phyloP scores from a whole-genome alignment of 2,797 vertebrate genomes.

The Amblyraja radiata region DNA sequence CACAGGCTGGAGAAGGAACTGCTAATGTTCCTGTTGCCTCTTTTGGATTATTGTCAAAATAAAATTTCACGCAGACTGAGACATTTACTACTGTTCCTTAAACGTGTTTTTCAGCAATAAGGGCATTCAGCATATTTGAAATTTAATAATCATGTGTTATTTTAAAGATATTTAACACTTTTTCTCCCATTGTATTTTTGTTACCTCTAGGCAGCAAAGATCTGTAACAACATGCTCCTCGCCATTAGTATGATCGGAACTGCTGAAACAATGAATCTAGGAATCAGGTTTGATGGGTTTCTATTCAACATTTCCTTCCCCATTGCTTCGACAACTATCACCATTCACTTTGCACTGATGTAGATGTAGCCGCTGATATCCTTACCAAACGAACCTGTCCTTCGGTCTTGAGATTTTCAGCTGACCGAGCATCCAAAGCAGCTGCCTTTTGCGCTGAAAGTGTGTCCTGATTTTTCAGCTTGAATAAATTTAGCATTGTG shows the following conservation, averaged over 20 bases:
- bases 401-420: background rate
- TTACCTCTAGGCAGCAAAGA: constrained; percentile 84
- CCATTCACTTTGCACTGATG: background rate
- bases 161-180: background rate
- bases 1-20: too few relatives aligned
- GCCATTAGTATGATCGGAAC: constrained; percentile 97
- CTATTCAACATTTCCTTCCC: background rate
- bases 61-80: background rate
- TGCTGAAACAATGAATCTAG: constrained; percentile 93
- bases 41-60: background rate
- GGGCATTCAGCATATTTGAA: background rate
- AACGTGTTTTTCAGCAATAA: background rate
- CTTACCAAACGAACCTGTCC: background rate
- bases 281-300: constrained; percentile 76
- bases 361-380: background rate
- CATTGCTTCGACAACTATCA: too few relatives aligned
- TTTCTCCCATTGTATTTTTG: constrained; percentile 35
- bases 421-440: background rate
- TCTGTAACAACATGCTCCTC: constrained; percentile 98
- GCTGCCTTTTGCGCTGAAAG: background rate
- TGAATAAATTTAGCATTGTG: background rate
- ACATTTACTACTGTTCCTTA: background rate
- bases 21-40: background rate
- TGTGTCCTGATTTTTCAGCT: background rate
- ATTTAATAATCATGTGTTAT: background rate